Conservation (phyloP, 2,797 vertebrate genomes). For the Sebastes wilsoni region DNA sequence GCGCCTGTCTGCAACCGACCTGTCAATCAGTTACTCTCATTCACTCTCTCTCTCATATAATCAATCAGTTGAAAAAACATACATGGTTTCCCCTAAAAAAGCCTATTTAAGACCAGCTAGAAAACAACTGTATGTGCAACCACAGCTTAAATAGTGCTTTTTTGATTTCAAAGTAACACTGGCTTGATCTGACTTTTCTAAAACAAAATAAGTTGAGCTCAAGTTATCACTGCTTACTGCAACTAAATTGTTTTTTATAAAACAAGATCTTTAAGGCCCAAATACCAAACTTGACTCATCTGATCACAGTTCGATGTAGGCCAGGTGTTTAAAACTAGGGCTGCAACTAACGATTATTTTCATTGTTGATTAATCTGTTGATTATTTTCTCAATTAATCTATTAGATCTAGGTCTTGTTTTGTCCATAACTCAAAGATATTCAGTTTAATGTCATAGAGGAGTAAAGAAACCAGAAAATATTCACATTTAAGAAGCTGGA, state of each 20-base stretch:
- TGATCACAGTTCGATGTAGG: background rate
- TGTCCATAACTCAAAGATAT: no score
- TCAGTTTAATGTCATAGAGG: no score
- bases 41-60: slow-evolving; percentile 32
- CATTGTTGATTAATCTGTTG: no score
- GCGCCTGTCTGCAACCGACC: slow-evolving; percentile 59
- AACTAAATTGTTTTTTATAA: background rate
- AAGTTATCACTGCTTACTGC: background rate
- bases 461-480: no score
- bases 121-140: slow-evolving; percentile 58
- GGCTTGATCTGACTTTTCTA: background rate
- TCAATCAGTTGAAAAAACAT: slow-evolving; percentile 49
- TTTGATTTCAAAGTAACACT: background rate
- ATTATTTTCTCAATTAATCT: no score
- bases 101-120: slow-evolving; percentile 28
- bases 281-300: background rate
- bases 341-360: no score
- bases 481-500: no score
- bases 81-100: slow-evolving; percentile 4
- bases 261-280: background rate
- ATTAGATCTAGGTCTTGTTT: no score
- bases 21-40: slow-evolving; percentile 57
- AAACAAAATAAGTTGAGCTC: background rate
- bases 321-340: background rate
- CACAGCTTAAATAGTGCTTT: slow-evolving; percentile 65